A percentile compares a stretch with the other conserved stretches of the same genome.
Evolutionary conservation across 1,140 invertebrate species (phyloP).

Genomic region (Drosophila kanapiae): DNA sequence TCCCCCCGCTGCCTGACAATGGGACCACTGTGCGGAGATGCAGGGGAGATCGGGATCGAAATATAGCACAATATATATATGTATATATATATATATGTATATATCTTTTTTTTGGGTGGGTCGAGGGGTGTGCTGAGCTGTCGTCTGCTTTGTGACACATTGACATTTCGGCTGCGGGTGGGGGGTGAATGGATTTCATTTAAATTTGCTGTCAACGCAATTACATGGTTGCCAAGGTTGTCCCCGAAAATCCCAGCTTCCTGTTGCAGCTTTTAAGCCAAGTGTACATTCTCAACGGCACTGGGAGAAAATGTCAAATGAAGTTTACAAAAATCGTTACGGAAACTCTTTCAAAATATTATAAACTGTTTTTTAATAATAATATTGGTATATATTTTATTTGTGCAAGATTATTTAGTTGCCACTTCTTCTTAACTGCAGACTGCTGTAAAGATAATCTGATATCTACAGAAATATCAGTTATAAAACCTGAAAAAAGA

Average conservation of each 20-base stretch:
- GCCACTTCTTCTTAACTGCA: too few species aligned
- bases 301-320: background rate
- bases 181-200: constrained; percentile 67
- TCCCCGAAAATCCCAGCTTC: constrained; percentile 40
- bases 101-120: background rate
- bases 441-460: too few species aligned
- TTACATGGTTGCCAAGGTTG: constrained; percentile 68
- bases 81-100: background rate
- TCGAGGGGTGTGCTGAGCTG: constrained; percentile 34
- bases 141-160: constrained; percentile 79
- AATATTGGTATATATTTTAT: background rate
- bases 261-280: constrained; percentile 32
- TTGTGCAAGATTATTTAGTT: too few species aligned
- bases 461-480: too few species aligned
- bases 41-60: background rate
- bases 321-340: too few species aligned
- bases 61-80: background rate
- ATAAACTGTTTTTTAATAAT: too few species aligned
- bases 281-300: background rate
- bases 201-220: constrained; percentile 84
- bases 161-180: constrained; percentile 55
- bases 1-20: background rate
- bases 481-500: too few species aligned
- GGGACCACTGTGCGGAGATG: constrained; percentile 1
- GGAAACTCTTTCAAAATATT: background rate